phyloP scores from a whole-genome alignment of 2,113 vertebrate genomes.

The Crotalus horridus region DNA sequence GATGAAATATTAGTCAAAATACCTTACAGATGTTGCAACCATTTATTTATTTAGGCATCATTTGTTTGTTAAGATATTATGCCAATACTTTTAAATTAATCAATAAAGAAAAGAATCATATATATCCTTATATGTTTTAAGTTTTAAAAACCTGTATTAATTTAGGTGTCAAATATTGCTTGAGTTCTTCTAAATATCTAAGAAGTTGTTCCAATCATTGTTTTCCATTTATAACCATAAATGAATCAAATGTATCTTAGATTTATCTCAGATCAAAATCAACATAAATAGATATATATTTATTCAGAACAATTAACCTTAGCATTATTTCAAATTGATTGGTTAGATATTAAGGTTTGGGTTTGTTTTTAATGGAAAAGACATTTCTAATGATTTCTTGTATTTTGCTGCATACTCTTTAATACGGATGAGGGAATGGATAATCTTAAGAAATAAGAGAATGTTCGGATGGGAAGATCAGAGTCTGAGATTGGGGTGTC shows the following conservation, averaged over 20 bases:
- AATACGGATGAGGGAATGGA: neutral
- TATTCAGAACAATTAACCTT: neutral
- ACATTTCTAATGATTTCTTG: neutral
- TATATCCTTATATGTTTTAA: neutral
- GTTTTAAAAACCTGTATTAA: neutral
- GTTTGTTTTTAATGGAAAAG: neutral
- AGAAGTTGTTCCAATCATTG: neutral
- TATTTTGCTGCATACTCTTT: neutral
- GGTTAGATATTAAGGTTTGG: neutral
- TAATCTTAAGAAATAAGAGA: neutral
- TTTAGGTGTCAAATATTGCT: neutral
- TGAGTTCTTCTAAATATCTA: neutral
- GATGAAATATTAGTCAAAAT: neutral
- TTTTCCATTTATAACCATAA: neutral
- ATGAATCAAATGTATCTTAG: neutral
- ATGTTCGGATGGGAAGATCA: neutral
- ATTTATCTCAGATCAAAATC: neutral
- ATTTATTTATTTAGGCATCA: neutral
- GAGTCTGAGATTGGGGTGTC: neutral
- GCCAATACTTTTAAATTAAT: neutral
- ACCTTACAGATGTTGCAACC: neutral
- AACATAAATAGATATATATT: neutral
- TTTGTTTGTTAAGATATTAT: neutral
- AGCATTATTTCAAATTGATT: neutral
- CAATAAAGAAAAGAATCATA: neutral